These are phyloP conservation scores for Pteropus rufus DNA, from an alignment of 2,797 vertebrate species.

Conservation along the genomic window DNA sequence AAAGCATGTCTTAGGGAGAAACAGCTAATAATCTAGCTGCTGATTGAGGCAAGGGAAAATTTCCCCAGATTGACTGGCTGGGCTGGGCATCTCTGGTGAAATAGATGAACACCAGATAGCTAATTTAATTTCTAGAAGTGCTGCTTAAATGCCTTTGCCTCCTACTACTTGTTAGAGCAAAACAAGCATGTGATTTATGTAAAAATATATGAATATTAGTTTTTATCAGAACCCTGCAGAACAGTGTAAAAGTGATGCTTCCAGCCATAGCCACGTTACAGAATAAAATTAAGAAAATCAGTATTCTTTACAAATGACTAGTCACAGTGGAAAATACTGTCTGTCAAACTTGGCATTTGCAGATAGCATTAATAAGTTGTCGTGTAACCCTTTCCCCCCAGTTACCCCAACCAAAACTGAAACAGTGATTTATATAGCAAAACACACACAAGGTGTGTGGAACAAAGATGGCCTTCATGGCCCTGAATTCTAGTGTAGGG, in stretches of 20 bases:
- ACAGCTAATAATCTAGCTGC: too few species aligned
- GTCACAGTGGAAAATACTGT: background rate
- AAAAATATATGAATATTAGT: slow-evolving; percentile 42
- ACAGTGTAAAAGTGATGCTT: slow-evolving; percentile 27
- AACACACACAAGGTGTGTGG: background rate
- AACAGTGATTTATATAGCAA: background rate
- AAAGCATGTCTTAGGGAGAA: background rate
- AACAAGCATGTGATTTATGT: slow-evolving; percentile 48
- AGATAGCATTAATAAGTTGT: background rate
- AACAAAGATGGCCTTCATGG: background rate
- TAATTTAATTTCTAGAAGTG: slow-evolving; percentile 43
- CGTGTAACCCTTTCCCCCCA: background rate
- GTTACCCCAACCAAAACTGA: background rate
- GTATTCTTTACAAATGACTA: slow-evolving; percentile 42
- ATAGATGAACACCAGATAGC: background rate
- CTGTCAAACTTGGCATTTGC: slow-evolving; percentile 17
- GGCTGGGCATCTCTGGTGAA: background rate
- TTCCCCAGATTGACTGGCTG: background rate
- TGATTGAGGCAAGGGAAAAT: background rate
- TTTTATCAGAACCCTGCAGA: slow-evolving; percentile 43
- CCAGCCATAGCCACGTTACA: background rate
- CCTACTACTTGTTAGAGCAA: slow-evolving; percentile 27
- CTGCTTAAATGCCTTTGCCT: slow-evolving; percentile 43
- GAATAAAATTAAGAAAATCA: slow-evolving; percentile 60
- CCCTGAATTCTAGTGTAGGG: background rate